Conservation (phyloP, 2,797 vertebrate species). For the Dendrocincla fuliginosa region DNA sequence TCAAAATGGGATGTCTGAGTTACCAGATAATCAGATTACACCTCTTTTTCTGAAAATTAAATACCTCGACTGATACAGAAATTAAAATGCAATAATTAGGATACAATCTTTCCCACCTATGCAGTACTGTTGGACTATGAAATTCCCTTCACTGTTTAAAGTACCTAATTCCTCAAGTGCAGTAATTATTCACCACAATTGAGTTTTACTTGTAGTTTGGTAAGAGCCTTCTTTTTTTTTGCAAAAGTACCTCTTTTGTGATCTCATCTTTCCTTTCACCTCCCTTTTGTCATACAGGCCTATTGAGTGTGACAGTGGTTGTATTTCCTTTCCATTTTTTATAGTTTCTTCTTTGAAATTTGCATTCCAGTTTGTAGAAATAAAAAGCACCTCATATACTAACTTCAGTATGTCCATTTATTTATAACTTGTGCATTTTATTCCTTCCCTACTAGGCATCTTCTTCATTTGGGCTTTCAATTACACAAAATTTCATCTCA, state of each 20-base stretch:
- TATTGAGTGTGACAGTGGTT: neutral
- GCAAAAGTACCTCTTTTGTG: neutral
- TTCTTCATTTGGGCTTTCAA: constrained; percentile 20
- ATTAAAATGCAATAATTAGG: neutral
- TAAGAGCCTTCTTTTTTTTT: neutral
- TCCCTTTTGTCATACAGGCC: neutral
- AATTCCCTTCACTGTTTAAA: neutral
- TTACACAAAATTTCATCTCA: constrained; percentile 3
- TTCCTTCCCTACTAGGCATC: neutral
- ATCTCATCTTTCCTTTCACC: neutral
- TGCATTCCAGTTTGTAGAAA: neutral
- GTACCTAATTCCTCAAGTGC: neutral
- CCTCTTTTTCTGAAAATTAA: neutral
- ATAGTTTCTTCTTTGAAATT: neutral
- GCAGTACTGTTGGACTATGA: neutral
- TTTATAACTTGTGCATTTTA: neutral
- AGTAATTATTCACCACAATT: neutral
- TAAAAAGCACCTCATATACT: neutral
- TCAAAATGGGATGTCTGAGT: neutral
- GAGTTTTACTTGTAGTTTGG: neutral
- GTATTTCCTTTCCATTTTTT: neutral
- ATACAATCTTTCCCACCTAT: neutral
- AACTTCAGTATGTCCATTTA: neutral
- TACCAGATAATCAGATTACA: neutral
- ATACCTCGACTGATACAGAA: neutral